These are phyloP conservation scores for Bergia sp. DNA, from an alignment of 92 coral and sea anemone genomes.

Conservation along the genomic window DNA sequence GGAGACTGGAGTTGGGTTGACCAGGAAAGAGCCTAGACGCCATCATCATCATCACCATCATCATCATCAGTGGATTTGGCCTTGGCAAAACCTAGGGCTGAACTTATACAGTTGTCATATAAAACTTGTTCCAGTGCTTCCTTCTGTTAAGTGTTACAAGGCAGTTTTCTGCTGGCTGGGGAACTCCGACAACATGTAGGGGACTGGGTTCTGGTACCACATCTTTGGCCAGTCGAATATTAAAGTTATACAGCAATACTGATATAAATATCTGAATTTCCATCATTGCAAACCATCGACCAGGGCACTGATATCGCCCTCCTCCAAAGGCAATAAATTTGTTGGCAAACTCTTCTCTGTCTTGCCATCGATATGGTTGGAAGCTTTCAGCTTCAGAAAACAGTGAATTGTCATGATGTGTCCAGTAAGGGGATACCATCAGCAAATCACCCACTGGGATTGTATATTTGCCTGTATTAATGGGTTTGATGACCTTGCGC, in stretches of 20 bases:
- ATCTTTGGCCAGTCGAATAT: slow-evolving; percentile 37
- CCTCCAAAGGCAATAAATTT: slow-evolving; percentile 65
- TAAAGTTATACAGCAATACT: slow-evolving; percentile 40
- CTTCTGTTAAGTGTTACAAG: slow-evolving; percentile 44
- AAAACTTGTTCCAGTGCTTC: neutral
- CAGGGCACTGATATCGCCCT: slow-evolving; percentile 65
- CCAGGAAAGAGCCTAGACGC: too few species aligned
- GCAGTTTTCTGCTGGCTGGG: slow-evolving; percentile 47
- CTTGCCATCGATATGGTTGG: slow-evolving; percentile 56
- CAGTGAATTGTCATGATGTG: slow-evolving; percentile 48
- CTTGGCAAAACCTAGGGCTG: neutral
- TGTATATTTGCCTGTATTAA: slow-evolving; percentile 43
- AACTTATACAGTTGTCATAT: slow-evolving; percentile 30
- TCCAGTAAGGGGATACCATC: slow-evolving; percentile 63
- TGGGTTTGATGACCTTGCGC: slow-evolving; percentile 54
- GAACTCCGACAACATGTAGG: slow-evolving; percentile 56
- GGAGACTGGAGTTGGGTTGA: too few species aligned
- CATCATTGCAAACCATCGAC: slow-evolving; percentile 68
- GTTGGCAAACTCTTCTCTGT: slow-evolving; percentile 37
- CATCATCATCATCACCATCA: too few species aligned
- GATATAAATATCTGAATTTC: slow-evolving; percentile 62
- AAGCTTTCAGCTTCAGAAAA: slow-evolving; percentile 50
- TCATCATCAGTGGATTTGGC: neutral
- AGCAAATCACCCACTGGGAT: slow-evolving; percentile 57
- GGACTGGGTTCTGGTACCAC: slow-evolving; percentile 56